These are phyloP conservation scores for Hydrophis major DNA, from an alignment of 2,797 vertebrate species.

Conservation along the genomic window DNA sequence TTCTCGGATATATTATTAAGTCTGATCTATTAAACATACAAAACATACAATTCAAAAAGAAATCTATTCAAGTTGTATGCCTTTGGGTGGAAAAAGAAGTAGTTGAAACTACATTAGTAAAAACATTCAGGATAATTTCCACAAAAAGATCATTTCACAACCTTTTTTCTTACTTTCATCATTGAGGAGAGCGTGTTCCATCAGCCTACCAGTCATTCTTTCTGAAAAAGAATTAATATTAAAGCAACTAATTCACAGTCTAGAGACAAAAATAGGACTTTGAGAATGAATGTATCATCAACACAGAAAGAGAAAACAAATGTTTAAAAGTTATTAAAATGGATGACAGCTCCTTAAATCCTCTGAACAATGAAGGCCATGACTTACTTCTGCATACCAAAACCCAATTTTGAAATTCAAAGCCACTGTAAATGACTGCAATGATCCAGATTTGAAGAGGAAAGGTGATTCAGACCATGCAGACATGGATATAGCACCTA, in stretches of 20 bases:
- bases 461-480: not conserved
- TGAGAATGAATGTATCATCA: not conserved
- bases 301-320: not conserved
- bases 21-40: not conserved
- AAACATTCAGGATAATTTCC: not conserved
- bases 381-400: not conserved
- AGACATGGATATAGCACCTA: not conserved
- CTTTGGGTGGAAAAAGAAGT: not conserved
- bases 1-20: not conserved
- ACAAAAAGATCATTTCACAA: conserved; percentile 4
- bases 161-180: conserved; percentile 89
- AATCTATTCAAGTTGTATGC: not conserved
- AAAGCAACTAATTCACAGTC: not conserved
- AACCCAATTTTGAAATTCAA: not conserved
- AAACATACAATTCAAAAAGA: not conserved
- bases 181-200: conserved; percentile 97
- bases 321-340: not conserved
- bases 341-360: not conserved
- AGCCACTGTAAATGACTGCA: not conserved
- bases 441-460: not conserved
- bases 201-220: conserved; percentile 78
- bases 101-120: conserved; percentile 1
- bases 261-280: not conserved
- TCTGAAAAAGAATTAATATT: conserved; percentile 72
- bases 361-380: not conserved